Base-by-base conservation (phyloP, 2,113 vertebrate genomes). In the Sula dactylatra region DNA sequence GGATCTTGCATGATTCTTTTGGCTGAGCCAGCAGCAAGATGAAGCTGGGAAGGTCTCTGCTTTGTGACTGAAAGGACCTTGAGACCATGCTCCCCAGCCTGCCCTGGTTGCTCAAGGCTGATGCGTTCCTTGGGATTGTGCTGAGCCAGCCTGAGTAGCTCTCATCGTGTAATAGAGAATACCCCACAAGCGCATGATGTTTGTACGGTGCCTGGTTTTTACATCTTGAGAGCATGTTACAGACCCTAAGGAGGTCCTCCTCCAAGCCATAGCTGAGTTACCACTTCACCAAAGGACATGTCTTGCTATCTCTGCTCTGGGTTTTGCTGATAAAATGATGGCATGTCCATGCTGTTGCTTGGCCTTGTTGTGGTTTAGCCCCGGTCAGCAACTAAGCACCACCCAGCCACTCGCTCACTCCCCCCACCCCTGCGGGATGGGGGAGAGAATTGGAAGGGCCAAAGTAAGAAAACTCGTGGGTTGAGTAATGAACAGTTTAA, bases 151-250 rank as follows among this genome's bases (percentile, higher is more conserved):
- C 61, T 1, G 1, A 13, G 61, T 4, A 34, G 45, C 34, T 36
- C 18, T 62, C 27, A 8, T 6, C 2, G 0, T 26, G 34, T 25
- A 11, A 17, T 1, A 36, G 78, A 73, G 78, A 82, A 21, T 7
- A 64, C 11, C 47, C n/a, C 40, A 52, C 29, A 52, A 84, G 56
- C 31, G 4, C 0, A 0, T 24, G 26, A 10, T 56, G 11, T 52
- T 74, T 26, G 1, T 72, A 50, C 9, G 6, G 29, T 1, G 3
- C 34, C 54, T 69, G 58, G 0, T 34, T 79, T 71, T 71, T 62
- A 82, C 32, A 19, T 56, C 52, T 74, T 38, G 50, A 34, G 26
- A 71, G 44, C 13, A 2, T 27, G 21, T 70, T 86, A 18, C 76
- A 86, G 44, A 69, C 27, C 40, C 49, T 10, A 12, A 55, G 25